Evolutionary conservation across 2,113 vertebrate genomes (phyloP).

Genomic region (Puma concolor): DNA sequence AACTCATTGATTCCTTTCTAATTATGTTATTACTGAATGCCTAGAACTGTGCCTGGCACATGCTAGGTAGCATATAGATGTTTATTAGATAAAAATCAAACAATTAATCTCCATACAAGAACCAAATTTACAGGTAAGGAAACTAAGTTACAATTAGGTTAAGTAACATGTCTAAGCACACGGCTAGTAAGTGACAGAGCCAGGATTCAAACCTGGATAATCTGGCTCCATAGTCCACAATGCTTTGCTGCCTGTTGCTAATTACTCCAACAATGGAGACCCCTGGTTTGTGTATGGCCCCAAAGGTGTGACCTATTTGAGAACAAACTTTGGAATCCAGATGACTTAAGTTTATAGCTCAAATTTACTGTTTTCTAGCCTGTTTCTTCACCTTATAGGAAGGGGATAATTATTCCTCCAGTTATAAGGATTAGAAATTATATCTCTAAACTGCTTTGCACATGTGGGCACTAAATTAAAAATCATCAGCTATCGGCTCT

Average conservation of each 20-base stretch:
- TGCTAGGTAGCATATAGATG: background rate
- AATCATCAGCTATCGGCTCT: fast-evolving
- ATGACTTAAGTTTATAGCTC: background rate
- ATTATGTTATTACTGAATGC: background rate
- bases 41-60: background rate
- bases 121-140: background rate
- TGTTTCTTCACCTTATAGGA: background rate
- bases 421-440: background rate
- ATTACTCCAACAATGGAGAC: background rate
- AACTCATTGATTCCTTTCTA: background rate
- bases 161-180: background rate
- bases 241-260: fast-evolving
- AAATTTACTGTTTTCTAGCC: background rate
- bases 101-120: background rate
- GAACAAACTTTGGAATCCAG: background rate
- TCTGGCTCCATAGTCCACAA: background rate
- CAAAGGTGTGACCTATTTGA: background rate
- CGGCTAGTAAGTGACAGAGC: background rate
- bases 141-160: background rate
- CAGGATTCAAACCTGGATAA: background rate
- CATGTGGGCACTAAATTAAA: background rate
- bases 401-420: background rate
- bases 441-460: background rate
- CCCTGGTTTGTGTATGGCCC: background rate
- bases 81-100: background rate